Evolutionary conservation across 2,113 vertebrate species (phyloP).

Genomic region (Gadus chalcogrammus): DNA sequence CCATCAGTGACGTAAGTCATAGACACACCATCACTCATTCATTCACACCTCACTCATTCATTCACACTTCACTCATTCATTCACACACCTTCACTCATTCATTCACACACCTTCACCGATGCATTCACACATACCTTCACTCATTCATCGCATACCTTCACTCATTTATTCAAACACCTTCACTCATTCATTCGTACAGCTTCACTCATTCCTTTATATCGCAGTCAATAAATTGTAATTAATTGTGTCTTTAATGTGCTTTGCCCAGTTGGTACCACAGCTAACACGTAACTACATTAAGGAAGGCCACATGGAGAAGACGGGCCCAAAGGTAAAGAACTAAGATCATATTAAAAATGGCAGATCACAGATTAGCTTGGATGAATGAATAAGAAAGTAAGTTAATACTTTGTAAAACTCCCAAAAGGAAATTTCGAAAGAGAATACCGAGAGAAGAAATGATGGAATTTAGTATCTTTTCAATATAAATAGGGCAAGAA

Average conservation of each 20-base stretch:
- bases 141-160: not conserved
- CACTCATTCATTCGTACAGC: not conserved
- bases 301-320: constrained; percentile 92
- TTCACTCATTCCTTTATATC: not conserved
- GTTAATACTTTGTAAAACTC: too few species aligned
- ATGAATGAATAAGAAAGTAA: too few species aligned
- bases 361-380: too few species aligned
- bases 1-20: constrained; percentile 39
- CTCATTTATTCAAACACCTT: not conserved
- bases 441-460: not conserved
- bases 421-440: too few species aligned
- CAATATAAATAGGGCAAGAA: too few species aligned
- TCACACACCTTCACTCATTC: not conserved
- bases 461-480: too few species aligned
- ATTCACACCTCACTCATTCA: not conserved
- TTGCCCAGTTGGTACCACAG: constrained; percentile 76
- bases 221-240: too few species aligned
- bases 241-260: constrained; percentile 9
- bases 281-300: constrained; percentile 84
- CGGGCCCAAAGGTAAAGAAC: constrained; percentile 79
- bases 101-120: not conserved
- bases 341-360: not conserved
- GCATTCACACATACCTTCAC: not conserved
- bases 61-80: not conserved
- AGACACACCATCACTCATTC: not conserved